phyloP scores from a whole-genome alignment of 2,113 vertebrate species.

The Tachysurus fulvidraco region DNA sequence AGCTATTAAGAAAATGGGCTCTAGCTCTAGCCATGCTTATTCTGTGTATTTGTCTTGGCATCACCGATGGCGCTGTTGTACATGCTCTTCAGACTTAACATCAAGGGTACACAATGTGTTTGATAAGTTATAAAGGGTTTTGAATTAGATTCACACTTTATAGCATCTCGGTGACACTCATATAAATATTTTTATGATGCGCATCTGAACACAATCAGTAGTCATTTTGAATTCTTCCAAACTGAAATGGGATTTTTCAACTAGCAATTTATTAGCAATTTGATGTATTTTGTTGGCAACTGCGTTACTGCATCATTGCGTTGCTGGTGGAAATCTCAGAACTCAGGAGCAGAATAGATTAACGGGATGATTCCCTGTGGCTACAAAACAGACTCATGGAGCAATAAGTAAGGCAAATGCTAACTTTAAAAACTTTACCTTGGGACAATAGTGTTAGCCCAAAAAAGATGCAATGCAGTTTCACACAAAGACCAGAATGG shows the following conservation, averaged over 20 bases:
- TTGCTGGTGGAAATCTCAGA: too few relatives aligned
- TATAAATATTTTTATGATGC: neutral
- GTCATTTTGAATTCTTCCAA: neutral
- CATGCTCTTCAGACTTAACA: neutral
- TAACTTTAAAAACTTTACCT: too few relatives aligned
- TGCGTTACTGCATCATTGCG: constrained; percentile 53
- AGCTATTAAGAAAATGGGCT: too few relatives aligned
- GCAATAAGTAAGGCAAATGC: too few relatives aligned
- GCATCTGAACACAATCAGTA: neutral
- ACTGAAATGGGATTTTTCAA: neutral
- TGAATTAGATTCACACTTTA: neutral
- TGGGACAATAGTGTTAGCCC: too few relatives aligned
- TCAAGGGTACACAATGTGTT: neutral
- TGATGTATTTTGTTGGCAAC: constrained; percentile 47
- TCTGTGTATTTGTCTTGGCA: neutral
- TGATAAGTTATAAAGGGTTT: neutral
- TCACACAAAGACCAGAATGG: too few relatives aligned
- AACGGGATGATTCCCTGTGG: too few relatives aligned
- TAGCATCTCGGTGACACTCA: neutral
- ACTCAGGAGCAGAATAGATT: too few relatives aligned
- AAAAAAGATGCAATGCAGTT: too few relatives aligned
- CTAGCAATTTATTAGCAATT: neutral
- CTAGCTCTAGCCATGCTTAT: neutral
- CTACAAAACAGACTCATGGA: too few relatives aligned
- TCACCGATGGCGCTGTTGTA: neutral